Evolutionary conservation across 2,888 invertebrate genomes (phyloP).

Genomic region (Cheilosia grossa): DNA sequence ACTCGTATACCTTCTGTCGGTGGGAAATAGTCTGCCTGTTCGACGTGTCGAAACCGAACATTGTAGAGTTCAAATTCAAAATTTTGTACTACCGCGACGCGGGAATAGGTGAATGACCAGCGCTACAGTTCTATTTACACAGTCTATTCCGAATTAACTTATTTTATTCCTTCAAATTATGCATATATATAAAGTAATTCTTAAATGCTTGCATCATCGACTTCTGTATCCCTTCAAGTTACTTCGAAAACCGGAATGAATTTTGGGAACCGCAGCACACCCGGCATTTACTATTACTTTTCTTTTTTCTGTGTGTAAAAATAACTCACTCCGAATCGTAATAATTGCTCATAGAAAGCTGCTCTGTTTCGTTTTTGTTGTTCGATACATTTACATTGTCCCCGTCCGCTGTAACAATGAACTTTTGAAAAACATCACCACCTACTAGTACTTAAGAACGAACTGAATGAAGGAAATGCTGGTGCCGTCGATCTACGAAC

Average conservation of each 20-base stretch:
- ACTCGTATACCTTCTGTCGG: not conserved
- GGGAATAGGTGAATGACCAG: conserved; percentile 8
- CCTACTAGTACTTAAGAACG: conserved; percentile 4
- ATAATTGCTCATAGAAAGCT: conserved; percentile 41
- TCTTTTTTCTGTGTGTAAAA: conserved; percentile 29
- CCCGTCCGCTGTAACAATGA: not conserved
- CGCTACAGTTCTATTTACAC: not conserved
- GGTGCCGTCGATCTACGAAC: conserved; percentile 4
- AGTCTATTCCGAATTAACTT: not conserved
- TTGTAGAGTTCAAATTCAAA: not conserved
- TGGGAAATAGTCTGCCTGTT: not conserved
- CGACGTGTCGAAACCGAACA: not conserved
- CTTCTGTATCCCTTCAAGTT: not conserved
- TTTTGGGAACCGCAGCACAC: not conserved
- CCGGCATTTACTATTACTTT: conserved; percentile 2
- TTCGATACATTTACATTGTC: conserved; percentile 12
- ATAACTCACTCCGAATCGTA: conserved; percentile 60
- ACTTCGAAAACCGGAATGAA: not conserved
- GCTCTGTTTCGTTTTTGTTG: not conserved
- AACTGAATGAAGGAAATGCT: conserved; percentile 21
- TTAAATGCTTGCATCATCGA: not conserved
- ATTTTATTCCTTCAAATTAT: too few species aligned
- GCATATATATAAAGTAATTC: not conserved
- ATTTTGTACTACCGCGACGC: not conserved
- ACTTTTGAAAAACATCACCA: conserved; percentile 17